Evolutionary conservation across 2,113 vertebrate species (phyloP).

Genomic region (Protobothrops mucrosquamatus): DNA sequence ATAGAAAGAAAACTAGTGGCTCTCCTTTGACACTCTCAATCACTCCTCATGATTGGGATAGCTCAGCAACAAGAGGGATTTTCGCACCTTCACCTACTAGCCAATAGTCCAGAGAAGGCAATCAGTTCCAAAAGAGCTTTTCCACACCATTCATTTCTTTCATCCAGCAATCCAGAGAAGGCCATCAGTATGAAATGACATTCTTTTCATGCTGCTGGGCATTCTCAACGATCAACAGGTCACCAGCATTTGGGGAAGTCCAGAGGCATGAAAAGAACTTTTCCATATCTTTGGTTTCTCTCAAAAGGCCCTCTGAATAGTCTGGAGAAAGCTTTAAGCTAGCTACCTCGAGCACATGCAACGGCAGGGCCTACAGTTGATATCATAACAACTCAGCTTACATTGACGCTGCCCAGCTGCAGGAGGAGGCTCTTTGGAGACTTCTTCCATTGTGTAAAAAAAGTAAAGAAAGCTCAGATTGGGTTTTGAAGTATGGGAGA

Average conservation of each 20-base stretch:
- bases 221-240: neutral
- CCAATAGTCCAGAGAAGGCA: neutral
- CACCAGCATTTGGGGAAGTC: neutral
- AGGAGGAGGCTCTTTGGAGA: neutral
- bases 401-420: neutral
- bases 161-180: neutral
- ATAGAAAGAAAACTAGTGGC: neutral
- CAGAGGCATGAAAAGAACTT: neutral
- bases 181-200: neutral
- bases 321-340: neutral
- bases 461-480: neutral
- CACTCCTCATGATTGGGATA: neutral
- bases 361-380: neutral
- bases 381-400: neutral
- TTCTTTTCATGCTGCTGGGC: neutral
- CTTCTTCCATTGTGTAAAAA: neutral
- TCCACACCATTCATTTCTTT: neutral
- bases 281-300: neutral
- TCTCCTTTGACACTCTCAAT: neutral
- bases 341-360: neutral
- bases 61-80: neutral
- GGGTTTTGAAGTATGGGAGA: neutral
- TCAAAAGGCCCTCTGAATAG: neutral
- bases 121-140: neutral
- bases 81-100: neutral